phyloP scores from a whole-genome alignment of 2,797 vertebrate species.

The Amblyraja radiata region DNA sequence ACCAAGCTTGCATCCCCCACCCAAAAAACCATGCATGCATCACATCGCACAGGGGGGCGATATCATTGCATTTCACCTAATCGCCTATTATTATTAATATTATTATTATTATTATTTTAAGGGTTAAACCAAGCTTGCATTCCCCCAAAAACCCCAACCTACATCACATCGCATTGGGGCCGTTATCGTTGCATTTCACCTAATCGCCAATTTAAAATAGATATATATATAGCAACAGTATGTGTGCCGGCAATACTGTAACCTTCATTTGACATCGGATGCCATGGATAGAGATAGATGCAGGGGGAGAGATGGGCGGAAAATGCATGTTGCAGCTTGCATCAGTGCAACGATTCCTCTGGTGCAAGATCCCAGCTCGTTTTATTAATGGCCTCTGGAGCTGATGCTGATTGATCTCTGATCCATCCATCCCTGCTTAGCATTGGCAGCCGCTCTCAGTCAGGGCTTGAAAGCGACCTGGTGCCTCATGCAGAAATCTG shows the following conservation, averaged over 20 bases:
- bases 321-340: not conserved
- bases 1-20: too few relatives aligned
- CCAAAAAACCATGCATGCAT: too few relatives aligned
- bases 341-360: not conserved
- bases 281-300: not conserved
- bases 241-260: not conserved
- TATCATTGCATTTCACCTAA: too few relatives aligned
- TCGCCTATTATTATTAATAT: not conserved
- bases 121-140: too few relatives aligned
- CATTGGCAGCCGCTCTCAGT: not conserved
- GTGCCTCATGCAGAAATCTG: not conserved
- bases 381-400: not conserved
- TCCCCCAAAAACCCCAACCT: too few relatives aligned
- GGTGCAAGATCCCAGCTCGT: not conserved
- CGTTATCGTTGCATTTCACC: too few relatives aligned
- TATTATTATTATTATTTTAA: too few relatives aligned
- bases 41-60: too few relatives aligned
- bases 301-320: too few relatives aligned
- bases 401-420: not conserved
- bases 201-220: too few relatives aligned
- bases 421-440: not conserved
- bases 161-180: too few relatives aligned
- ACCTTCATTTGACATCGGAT: conserved; percentile 33
- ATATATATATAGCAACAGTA: too few relatives aligned
- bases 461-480: not conserved